A percentile compares a stretch with the other conserved stretches of the same genome.
Evolutionary conservation across 2,888 invertebrate species (phyloP).

Genomic region (Peribatodes rhomboidaria): DNA sequence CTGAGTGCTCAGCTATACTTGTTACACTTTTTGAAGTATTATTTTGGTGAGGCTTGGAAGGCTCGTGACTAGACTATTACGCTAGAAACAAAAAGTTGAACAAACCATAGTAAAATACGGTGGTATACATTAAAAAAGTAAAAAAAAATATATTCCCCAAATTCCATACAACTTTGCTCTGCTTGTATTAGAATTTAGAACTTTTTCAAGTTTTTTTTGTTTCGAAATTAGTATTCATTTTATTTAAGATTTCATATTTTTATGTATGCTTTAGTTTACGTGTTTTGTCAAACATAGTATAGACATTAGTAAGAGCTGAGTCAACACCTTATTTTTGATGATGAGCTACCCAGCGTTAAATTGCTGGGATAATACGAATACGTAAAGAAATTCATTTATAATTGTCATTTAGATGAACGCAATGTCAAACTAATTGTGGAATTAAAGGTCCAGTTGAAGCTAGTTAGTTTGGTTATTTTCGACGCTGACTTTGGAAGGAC

Average conservation of each 20-base stretch:
- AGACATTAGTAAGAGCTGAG: neutral
- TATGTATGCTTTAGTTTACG: no score
- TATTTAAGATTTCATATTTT: no score
- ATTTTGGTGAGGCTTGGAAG: neutral
- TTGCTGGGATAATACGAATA: slow-evolving; percentile 1
- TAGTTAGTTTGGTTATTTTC: slow-evolving; percentile 37
- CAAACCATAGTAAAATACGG: no score
- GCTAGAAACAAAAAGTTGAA: no score
- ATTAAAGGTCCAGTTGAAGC: slow-evolving; percentile 33
- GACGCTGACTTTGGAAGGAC: slow-evolving; percentile 23
- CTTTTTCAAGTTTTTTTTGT: neutral
- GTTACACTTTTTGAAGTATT: neutral
- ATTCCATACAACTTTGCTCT: neutral
- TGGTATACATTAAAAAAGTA: no score
- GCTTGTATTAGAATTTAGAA: neutral
- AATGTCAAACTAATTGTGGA: slow-evolving; percentile 42
- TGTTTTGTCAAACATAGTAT: neutral
- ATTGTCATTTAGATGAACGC: slow-evolving; percentile 24
- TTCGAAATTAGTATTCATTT: neutral
- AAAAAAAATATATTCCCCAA: no score
- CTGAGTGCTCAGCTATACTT: neutral
- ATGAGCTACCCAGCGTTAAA: neutral
- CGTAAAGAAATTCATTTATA: slow-evolving; percentile 29
- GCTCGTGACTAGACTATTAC: neutral
- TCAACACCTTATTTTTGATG: neutral